Base-by-base conservation (phyloP, 2,113 vertebrate genomes). In the Candoia aspera region DNA sequence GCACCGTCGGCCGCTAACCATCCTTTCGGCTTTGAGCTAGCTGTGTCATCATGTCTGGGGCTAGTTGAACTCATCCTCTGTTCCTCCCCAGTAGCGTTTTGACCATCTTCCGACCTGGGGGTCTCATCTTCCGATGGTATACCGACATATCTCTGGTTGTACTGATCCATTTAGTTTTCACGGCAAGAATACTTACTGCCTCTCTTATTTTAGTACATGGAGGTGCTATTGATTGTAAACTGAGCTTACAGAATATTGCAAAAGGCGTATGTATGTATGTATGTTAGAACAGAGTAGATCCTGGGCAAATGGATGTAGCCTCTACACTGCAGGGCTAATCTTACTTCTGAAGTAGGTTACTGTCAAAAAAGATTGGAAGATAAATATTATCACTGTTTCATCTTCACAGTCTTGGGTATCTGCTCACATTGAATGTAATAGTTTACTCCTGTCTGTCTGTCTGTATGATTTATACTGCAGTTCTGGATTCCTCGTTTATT, bases 211-310 rank as follows among this genome's bases (percentile, higher is more conserved):
- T 49, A 88, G 23, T 62, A 64, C 12, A 29, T 62, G 59, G 29
- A 55, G 49, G 19, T 73, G 62, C 29, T 90, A 73, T 15, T 73
- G 88, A 68, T 88, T 88, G 87, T 88, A 90, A 90, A 54, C 19
- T 8, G 49, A 13, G 10, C 29, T 33, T 29, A 26, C 26, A 55
- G 49, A 55, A 54, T 23, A 54, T 64, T 73, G 23, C 68, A 68
- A 54, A 90, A 73, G 62, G 64, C 21, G n/a, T n/a, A 73, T 0
- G 29, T 42, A 42, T 42, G 24, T 23, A 53, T 17, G 55, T 26
- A 5, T 55, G 54, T 73, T 57, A 54, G 37, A 9, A 15, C 6
- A 23, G 37, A 60, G 42, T 83, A 42, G 33, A 58, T 53, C n/a
- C 53, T 90, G 73, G 11, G 6, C 29, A 89, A 59, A 88, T 33